These are phyloP conservation scores for Anastatus disparis DNA, from an alignment of 1,140 invertebrate species.

Conservation along the genomic window DNA sequence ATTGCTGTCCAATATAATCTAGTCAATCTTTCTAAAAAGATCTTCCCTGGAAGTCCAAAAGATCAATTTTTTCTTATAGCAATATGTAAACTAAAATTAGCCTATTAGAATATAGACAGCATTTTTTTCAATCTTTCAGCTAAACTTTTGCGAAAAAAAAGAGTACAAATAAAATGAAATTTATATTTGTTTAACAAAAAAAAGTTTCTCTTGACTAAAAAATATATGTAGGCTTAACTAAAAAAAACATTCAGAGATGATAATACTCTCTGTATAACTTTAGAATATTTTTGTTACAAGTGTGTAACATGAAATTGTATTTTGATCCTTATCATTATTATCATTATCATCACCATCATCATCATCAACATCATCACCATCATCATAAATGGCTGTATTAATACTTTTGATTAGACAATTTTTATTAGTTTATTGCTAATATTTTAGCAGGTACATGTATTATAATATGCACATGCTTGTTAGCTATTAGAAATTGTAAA, in stretches of 20 bases:
- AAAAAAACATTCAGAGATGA: not conserved
- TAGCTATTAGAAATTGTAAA: slow-evolving; percentile 18
- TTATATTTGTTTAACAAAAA: not conserved
- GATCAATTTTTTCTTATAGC: not conserved
- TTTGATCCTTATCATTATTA: not conserved
- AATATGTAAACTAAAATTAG: slow-evolving; percentile 5
- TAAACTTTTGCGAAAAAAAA: not conserved
- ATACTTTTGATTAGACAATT: not conserved
- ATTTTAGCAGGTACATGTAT: slow-evolving; percentile 20
- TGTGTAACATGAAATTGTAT: not conserved
- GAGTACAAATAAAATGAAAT: slow-evolving; percentile 29
- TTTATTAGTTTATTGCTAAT: slow-evolving; percentile 14
- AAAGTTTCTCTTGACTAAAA: not conserved
- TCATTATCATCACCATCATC: not conserved
- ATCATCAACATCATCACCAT: not conserved
- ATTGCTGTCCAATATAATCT: slow-evolving; percentile 28
- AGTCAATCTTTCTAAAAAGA: slow-evolving; percentile 20
- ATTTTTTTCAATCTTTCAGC: not conserved
- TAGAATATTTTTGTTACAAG: not conserved
- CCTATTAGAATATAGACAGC: not conserved
- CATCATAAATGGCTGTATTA: slow-evolving; percentile 22
- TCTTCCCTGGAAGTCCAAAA: slow-evolving; percentile 1
- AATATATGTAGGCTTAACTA: not conserved
- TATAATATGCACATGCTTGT: slow-evolving; percentile 32
- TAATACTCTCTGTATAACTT: not conserved